Base-by-base conservation (phyloP, 2,797 vertebrate genomes). In the Aselliscus stoliczkanus region DNA sequence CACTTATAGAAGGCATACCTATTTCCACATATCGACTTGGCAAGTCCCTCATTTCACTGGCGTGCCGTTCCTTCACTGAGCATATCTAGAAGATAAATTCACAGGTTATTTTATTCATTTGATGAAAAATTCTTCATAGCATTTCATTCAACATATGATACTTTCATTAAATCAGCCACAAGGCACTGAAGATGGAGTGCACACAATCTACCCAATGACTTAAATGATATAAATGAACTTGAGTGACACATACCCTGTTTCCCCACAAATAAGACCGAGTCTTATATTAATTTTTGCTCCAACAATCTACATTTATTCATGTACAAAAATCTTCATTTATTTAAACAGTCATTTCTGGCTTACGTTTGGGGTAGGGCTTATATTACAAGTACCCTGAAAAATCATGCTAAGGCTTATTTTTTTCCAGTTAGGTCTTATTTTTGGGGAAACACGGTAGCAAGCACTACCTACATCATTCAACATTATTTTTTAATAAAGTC, bases 21-120 rank as follows among this genome's bases (percentile, higher is more conserved):
- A 99, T 99, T 98, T 99, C 99, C 97, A 99, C 99, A 0, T 99
- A 99, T 96, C 99, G 99, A 96, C 99, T 99, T 12, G 99, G 99
- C 67, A 99, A 98, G 97, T 99, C 99, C 97, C 99, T 99, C 98
- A 99, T 98, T 97, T 99, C 99, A 75, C 99, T 99, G 42, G 99
- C 99, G 92, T 99, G 99, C 62, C 99, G 98, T 92, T 99, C 99
- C 98, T 99, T 99, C 73, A 99, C 99, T 0, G 98, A 98, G 97
- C 99, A 99, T 88, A 99, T 99, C 99, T 99, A 98, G 87, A 96
- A 98, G 96, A 96, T 1, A 97, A 97, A 97, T 34, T 47, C 23
- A 64, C 6, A 76, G 44, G 73, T 70, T 31, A 97, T 44, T 89
- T 65, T 56, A 80, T 56, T 4, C 23, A 92, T 34, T 44, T 3